Evolutionary conservation across 1,140 invertebrate genomes (phyloP).

Genomic region (Drosophila sproati): DNA sequence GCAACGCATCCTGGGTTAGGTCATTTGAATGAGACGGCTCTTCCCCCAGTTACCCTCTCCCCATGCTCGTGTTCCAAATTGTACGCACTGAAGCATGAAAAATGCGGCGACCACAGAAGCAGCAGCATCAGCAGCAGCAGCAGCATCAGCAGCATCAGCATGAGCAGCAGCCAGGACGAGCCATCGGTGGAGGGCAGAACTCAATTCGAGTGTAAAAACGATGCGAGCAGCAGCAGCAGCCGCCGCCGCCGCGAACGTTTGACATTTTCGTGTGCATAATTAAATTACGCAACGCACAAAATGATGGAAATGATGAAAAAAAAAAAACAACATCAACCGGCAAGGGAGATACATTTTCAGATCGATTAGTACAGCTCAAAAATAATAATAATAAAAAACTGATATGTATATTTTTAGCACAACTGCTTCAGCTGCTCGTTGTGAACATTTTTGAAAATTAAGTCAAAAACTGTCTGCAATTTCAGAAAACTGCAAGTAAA

Average conservation of each 20-base stretch:
- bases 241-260: conserved; percentile 60
- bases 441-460: too few relatives aligned
- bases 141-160: conserved; percentile 1
- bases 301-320: neutral
- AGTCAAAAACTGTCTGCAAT: too few relatives aligned
- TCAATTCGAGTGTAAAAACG: conserved; percentile 81
- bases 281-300: conserved; percentile 68
- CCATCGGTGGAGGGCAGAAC: conserved; percentile 36
- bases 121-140: conserved; percentile 21
- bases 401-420: neutral
- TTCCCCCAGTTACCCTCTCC: neutral
- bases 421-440: too few relatives aligned
- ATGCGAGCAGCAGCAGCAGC: conserved; percentile 48
- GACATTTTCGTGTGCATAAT: conserved; percentile 79
- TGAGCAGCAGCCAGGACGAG: conserved; percentile 8
- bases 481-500: too few relatives aligned
- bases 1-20: conserved; percentile 69
- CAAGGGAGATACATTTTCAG: conserved; percentile 8
- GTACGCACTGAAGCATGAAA: conserved; percentile 76
- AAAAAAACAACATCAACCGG: neutral
- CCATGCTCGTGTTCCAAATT: conserved; percentile 45
- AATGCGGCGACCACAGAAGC: conserved; percentile 60
- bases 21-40: conserved; percentile 72
- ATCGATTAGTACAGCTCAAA: conserved; percentile 17
- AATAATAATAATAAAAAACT: neutral